These are phyloP conservation scores for Habropoda laboriosa DNA, from an alignment of 1,140 invertebrate species.

Conservation along the genomic window DNA sequence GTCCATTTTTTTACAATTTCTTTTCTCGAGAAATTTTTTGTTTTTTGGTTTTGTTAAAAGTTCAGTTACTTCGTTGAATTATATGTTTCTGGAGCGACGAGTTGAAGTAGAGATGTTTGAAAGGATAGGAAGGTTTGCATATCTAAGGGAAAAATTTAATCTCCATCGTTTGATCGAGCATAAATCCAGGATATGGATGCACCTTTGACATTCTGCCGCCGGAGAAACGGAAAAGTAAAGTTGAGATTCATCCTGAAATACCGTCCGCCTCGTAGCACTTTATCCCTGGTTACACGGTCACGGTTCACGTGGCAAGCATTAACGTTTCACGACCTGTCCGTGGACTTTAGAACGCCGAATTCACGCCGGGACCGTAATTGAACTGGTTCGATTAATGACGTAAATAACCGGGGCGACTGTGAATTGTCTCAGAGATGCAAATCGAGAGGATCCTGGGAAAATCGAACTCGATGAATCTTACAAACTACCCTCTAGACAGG, in stretches of 20 bases:
- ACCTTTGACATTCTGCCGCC: neutral
- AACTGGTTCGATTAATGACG: neutral
- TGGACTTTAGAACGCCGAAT: neutral
- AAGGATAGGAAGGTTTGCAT: neutral
- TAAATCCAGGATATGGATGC: neutral
- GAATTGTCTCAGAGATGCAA: neutral
- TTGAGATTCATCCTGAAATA: neutral
- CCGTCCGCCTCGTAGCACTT: neutral
- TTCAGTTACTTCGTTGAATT: neutral
- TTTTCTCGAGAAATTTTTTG: neutral
- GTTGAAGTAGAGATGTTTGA: neutral
- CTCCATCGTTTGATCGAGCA: neutral
- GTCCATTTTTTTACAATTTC: neutral
- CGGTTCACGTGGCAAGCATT: neutral
- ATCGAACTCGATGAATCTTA: too few relatives aligned
- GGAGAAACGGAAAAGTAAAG: neutral
- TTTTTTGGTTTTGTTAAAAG: neutral
- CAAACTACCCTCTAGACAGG: too few relatives aligned
- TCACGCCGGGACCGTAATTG: neutral
- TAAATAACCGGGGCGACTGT: neutral
- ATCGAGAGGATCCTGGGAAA: neutral
- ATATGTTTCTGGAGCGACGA: too few relatives aligned
- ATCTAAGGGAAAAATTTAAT: neutral
- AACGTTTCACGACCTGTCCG: conserved; percentile 4
- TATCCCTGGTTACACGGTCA: neutral